A percentile compares a stretch with the other conserved stretches of the same genome.
phyloP scores from a whole-genome alignment of 2,888 invertebrate genomes.

The Pemphredon lugubris region DNA sequence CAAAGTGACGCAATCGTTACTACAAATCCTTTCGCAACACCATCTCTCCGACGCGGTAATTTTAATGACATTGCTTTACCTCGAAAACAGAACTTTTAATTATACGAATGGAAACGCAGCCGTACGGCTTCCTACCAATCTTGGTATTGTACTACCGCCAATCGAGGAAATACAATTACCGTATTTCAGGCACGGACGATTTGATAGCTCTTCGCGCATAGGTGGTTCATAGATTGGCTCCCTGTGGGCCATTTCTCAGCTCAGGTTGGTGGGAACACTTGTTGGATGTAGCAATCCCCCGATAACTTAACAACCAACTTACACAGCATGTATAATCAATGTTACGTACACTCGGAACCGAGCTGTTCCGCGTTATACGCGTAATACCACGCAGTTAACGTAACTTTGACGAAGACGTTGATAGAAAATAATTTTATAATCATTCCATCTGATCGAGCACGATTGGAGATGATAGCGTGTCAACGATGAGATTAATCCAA shows the following conservation, averaged over 20 bases:
- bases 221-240: slow-evolving; percentile 38
- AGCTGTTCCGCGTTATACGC: slow-evolving; percentile 11
- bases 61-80: no score
- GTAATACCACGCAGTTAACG: slow-evolving; percentile 18
- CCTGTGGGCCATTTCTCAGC: slow-evolving; percentile 58
- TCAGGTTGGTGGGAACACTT: slow-evolving; percentile 74
- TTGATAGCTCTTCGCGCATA: slow-evolving; percentile 25
- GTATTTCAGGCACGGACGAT: slow-evolving; percentile 22
- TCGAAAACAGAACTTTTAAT: no score
- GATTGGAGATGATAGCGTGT: neutral
- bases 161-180: slow-evolving; percentile 42
- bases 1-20: no score
- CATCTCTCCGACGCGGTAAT: no score
- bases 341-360: slow-evolving; percentile 2
- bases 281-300: slow-evolving; percentile 73
- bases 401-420: slow-evolving; percentile 2
- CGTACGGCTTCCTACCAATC: no score
- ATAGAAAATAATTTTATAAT: neutral
- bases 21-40: no score
- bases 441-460: neutral
- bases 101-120: no score
- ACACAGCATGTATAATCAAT: slow-evolving; percentile 35
- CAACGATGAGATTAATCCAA: no score
- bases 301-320: slow-evolving; percentile 51
- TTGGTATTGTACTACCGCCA: slow-evolving; percentile 23